phyloP scores from a whole-genome alignment of 2,888 invertebrate genomes.

The Caenorhabditis macrosperma region DNA sequence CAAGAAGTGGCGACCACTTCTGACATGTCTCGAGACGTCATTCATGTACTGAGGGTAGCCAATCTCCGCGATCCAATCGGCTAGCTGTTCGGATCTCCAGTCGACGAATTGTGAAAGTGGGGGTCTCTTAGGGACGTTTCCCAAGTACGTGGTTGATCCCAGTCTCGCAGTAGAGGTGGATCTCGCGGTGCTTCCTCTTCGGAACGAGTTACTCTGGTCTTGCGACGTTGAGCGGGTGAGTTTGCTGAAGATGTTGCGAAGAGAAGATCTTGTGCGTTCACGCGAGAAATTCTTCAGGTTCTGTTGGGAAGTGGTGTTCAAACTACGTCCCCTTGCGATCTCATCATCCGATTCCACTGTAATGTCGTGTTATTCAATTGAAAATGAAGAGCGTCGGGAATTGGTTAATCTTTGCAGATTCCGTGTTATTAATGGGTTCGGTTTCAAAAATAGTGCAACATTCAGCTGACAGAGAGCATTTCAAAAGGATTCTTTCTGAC shows the following conservation, averaged over 20 bases:
- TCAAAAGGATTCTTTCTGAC: not conserved
- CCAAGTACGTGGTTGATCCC: constrained; percentile 66
- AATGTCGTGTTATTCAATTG: constrained; percentile 30
- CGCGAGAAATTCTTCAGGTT: constrained; percentile 70
- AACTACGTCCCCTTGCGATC: constrained; percentile 67
- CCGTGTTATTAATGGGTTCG: not conserved
- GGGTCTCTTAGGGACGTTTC: constrained; percentile 73
- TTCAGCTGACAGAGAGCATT: too few relatives aligned
- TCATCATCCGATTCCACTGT: constrained; percentile 80
- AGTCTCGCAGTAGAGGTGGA: constrained; percentile 73
- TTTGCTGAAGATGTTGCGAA: constrained; percentile 77
- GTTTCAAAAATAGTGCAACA: too few relatives aligned
- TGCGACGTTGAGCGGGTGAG: constrained; percentile 76
- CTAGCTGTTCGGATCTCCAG: constrained; percentile 74
- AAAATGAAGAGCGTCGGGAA: constrained; percentile 1
- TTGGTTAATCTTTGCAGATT: constrained; percentile 23
- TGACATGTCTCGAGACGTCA: constrained; percentile 90
- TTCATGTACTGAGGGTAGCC: constrained; percentile 84
- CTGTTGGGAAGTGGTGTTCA: constrained; percentile 58
- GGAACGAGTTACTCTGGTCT: constrained; percentile 69
- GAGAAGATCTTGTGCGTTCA: constrained; percentile 78
- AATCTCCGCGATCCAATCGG: constrained; percentile 76
- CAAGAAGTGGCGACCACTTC: constrained; percentile 87
- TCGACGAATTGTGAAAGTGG: constrained; percentile 78
- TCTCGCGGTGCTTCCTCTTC: constrained; percentile 64